phyloP scores from a whole-genome alignment of 2,113 vertebrate genomes.

The Sebastes fasciatus region DNA sequence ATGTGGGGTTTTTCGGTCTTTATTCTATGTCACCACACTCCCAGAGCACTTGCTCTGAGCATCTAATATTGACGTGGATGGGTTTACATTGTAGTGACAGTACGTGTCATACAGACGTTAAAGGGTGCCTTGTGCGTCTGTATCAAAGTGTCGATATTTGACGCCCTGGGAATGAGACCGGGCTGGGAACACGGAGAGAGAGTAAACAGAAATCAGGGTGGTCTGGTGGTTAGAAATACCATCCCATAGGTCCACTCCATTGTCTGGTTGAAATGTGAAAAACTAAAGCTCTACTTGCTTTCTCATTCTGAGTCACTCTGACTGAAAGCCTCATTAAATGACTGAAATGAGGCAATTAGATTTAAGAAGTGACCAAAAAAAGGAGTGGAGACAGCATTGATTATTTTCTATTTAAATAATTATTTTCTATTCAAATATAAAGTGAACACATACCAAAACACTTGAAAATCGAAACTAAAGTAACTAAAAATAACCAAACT shows the following conservation, averaged over 20 bases:
- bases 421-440: background rate
- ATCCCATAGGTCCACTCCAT: background rate
- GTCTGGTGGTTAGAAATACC: conserved; percentile 11
- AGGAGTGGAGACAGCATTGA: background rate
- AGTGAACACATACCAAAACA: background rate
- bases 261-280: conserved; percentile 18
- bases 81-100: no score
- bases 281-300: background rate
- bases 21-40: no score
- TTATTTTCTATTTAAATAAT: background rate
- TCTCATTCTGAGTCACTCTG: background rate
- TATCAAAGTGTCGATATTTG: no score
- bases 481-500: no score
- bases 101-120: no score
- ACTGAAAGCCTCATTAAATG: background rate
- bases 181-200: background rate
- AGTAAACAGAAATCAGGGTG: conserved; percentile 27
- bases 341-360: background rate
- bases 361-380: background rate
- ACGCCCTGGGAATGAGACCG: no score
- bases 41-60: no score
- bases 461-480: background rate
- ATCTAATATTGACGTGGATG: no score
- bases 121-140: no score
- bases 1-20: no score